Base-by-base conservation (phyloP, 2,797 vertebrate species). In the Clarias fuscus region DNA sequence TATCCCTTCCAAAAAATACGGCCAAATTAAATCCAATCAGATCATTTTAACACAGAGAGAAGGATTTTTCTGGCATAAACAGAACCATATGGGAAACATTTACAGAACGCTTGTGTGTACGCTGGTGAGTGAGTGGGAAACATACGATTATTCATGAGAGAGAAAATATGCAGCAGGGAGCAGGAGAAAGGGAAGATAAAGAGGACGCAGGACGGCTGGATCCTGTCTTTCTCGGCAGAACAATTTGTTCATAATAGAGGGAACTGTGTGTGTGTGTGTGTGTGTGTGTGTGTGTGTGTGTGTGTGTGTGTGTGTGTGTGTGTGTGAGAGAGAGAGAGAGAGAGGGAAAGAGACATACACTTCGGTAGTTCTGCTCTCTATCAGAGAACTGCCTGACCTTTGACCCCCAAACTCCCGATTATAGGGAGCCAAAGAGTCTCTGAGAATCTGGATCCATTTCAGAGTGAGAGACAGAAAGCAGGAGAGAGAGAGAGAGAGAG, bases 1-100 rank as follows among this genome's bases (percentile, higher is more conserved):
- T 89, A 87, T 15, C 84, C 92, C 81, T 91, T 91, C 89, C 89
- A 88, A 92, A 91, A 93, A 93, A 92, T 89, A 90, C 90, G 89
- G 76, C 82, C 0, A 73, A 86, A 93, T 90, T 88, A 30, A 85
- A 76, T 89, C 82, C 86, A 84, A 92, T 91, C 87, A 87, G 91
- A 92, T 88, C 85, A 88, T 90, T 92, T 92, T 75, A 91, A 91
- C 90, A 64, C 58, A 84, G 87, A 85, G 79, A 90, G 89, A 91
- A 91, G 90, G 90, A 91, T 93, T 90, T 91, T 85, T 83, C 91
- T 87, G 22, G 10, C 61, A 43, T 83, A 83, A 83, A 83, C 68
- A 40, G 56, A 71, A 27, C 48, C 82, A 83, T 83, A 59, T 83
- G 82, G 80, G 71, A 84, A 72, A 68, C n/a, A 73, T 68, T 78